Base-by-base conservation (phyloP, 2,888 invertebrate genomes). In the Ommatoiulus sabulosus region DNA sequence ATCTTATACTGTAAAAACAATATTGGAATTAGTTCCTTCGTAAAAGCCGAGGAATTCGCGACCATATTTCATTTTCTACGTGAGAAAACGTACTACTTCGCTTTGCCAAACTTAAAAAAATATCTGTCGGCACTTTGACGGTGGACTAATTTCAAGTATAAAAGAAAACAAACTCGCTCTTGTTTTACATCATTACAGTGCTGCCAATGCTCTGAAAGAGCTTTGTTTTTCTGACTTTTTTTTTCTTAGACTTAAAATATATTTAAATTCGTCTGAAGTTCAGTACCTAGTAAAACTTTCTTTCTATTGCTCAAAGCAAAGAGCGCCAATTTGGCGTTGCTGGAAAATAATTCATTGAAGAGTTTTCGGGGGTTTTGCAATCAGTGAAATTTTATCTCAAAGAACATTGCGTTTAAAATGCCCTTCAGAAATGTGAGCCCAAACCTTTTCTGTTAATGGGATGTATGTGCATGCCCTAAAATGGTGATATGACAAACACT, bases 101-200 rank as follows among this genome's bases (percentile, higher is more conserved):
- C 63, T n/a, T 63, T 17, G 63, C 63, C 63, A 63, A 63, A n/a
- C 63, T 63, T 63, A 63, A 63, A 63, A 63, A 63, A 63, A 63
- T 17, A 63, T 63, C 63, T 63, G 63, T 63, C 63, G 63, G 63
- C 63, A 63, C 63, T 63, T 63, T 63, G 63, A 63, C 63, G 63
- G 63, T 63, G 63, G n/a, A 63, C 63, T 63, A 63, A 63, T 63
- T 63, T 63, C 63, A 63, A 63, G 20, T 63, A 63, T 63, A 63
- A 63, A 63, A 63, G 63, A 63, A 63, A 63, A 63, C 63, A 63
- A 63, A 63, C 63, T n/a, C n/a, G 63, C 63, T 63, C 63, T 63
- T 63, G 63, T 63, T 63, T 63, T 63, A 63, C 63, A 63, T 63
- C 63, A 63, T 63, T 63, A 63, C 17, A 63, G 63, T 63, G n/a